Base-by-base conservation (phyloP, 92 coral and sea anemone species). In the Zoanthus gigantus region DNA sequence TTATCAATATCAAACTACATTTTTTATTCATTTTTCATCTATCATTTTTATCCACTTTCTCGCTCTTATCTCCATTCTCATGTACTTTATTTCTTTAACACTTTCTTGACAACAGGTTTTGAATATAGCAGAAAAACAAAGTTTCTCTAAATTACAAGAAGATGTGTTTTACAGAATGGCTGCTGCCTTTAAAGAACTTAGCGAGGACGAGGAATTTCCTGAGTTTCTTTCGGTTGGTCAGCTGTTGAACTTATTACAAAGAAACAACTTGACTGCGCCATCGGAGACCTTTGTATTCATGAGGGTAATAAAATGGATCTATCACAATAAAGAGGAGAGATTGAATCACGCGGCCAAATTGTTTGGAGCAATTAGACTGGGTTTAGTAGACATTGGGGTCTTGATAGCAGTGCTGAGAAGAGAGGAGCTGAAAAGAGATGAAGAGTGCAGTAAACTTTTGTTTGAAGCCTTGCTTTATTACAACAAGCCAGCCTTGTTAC, bases 241-340 rank as follows among this genome's bases (percentile, higher is more conserved):
- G n/a, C 30, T 90, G 2, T 37, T 71, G 31, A 57, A 71, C 2
- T 84, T 90, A 31, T 81, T 90, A 13, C 69, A 52, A 0, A 88
- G 89, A 28, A 17, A 90, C 68, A 82, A 88, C 60, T 88, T 93
- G 46, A 90, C 87, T 50, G 93, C 89, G 31, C 90, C 91, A 14
- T 93, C 95, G 2, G 95, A 90, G 60, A 88, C 89, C 1, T 92
- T 84, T 46, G 88, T 88, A 16, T 88, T 90, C 77, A 72, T 77
- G 31, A 58, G 79, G 4, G 90, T 93, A 4, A 78, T 74, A 5
- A 79, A 87, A 57, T 93, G 95, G 95, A 86, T 90, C 34, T 78
- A 67, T 34, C 67, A 84, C 80, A 61, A 90, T 78, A 86, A 85
- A 74, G 85, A 83, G 7, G 60, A 87, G 56, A 78, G 95, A 68